phyloP scores from a whole-genome alignment of 92 coral and sea anemone genomes.

The Siderastrea radians region DNA sequence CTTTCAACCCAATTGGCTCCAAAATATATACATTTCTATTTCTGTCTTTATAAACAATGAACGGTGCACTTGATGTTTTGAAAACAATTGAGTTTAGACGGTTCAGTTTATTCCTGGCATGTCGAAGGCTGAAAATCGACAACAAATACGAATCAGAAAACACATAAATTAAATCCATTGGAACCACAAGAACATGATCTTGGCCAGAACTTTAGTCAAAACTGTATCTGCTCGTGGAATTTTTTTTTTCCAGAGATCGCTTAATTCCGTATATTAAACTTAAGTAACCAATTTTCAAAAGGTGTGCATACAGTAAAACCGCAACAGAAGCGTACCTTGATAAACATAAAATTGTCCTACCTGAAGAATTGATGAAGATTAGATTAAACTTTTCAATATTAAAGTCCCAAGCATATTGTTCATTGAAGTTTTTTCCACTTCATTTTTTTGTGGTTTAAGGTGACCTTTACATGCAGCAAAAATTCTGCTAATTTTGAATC shows the following conservation, averaged over 20 bases:
- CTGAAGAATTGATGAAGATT: not conserved
- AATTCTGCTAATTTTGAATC: no score
- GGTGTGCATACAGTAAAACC: not conserved
- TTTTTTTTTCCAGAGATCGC: no score
- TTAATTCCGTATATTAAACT: not conserved
- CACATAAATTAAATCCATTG: not conserved
- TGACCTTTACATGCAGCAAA: no score
- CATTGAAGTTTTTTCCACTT: not conserved
- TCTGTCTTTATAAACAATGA: not conserved
- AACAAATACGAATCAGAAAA: not conserved
- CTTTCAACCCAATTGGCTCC: not conserved
- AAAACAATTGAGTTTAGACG: not conserved
- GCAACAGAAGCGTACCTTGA: not conserved
- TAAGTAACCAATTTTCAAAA: not conserved
- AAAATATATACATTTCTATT: not conserved
- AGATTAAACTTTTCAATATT: not conserved
- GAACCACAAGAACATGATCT: no score
- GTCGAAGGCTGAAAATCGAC: not conserved
- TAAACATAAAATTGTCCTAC: not conserved
- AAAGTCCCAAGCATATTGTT: not conserved
- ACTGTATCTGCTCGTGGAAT: no score
- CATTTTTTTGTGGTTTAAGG: not conserved
- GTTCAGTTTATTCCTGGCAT: not conserved
- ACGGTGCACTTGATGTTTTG: not conserved
- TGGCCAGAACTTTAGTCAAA: not conserved